Percentiles rank a stretch among this genome's conserved stretches.
Conservation (phyloP, 2,888 invertebrate species). For the Chloroclystis v-ata region DNA sequence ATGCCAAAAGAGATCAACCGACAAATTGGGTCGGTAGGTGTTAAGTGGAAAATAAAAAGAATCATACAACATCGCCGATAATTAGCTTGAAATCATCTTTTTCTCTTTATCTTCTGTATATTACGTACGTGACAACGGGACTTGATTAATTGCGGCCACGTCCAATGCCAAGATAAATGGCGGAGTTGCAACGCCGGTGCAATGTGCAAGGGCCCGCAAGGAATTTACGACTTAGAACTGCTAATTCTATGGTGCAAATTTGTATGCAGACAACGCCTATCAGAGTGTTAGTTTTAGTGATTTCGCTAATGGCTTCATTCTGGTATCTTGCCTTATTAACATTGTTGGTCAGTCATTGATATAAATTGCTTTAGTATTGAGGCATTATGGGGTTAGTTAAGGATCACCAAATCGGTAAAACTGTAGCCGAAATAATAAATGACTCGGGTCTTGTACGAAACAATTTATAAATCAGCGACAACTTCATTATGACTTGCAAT, state of each 20-base stretch:
- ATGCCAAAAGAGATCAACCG: conserved; percentile 51
- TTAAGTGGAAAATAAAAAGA: conserved; percentile 66
- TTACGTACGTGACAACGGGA: conserved; percentile 68
- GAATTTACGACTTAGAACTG: conserved; percentile 42
- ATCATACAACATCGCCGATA: conserved; percentile 58
- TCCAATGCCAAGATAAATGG: conserved; percentile 70
- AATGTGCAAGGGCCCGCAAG: conserved; percentile 27
- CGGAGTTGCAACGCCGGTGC: conserved; percentile 27
- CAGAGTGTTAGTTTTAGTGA: conserved; percentile 62
- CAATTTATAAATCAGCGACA: conserved; percentile 15
- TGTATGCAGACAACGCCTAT: conserved; percentile 18
- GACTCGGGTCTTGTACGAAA: conserved; percentile 16
- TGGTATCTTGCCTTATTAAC: conserved; percentile 51
- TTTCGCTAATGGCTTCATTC: conserved; percentile 62
- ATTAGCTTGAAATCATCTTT: conserved; percentile 73
- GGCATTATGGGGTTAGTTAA: conserved; percentile 36
- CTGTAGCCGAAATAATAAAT: conserved; percentile 9
- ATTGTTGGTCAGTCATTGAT: conserved; percentile 50
- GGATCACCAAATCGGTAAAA: conserved; percentile 31
- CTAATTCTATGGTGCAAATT: conserved; percentile 41
- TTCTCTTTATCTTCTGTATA: conserved; percentile 65
- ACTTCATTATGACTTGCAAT: conserved; percentile 16
- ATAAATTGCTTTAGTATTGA: conserved; percentile 43
- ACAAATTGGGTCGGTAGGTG: conserved; percentile 61
- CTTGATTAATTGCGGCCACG: conserved; percentile 72